Conservation (phyloP, 1,140 invertebrate genomes). For the Drosophila lowei region DNA sequence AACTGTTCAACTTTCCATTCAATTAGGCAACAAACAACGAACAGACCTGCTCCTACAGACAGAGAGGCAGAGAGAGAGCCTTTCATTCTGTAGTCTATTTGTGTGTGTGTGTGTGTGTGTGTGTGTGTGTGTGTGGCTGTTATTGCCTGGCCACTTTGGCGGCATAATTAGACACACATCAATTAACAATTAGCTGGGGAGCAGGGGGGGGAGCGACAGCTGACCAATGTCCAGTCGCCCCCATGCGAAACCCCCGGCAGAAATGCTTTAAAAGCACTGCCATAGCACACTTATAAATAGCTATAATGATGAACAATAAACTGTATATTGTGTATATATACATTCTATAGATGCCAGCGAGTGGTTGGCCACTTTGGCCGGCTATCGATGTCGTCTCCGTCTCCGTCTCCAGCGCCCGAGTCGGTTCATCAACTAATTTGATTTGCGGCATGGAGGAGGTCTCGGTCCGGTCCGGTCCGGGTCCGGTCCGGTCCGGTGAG, state of each 20-base stretch:
- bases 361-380: conserved; percentile 68
- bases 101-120: conserved; percentile 2
- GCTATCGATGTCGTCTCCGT: conserved; percentile 70
- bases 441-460: conserved; percentile 49
- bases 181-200: conserved; percentile 74
- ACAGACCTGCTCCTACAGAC: neutral
- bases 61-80: neutral
- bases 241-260: neutral
- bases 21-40: conserved; percentile 22
- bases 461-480: neutral
- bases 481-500: conserved; percentile 14
- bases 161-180: conserved; percentile 77
- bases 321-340: neutral
- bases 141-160: conserved; percentile 78
- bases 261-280: conserved; percentile 32
- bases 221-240: conserved; percentile 49
- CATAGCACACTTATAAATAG: conserved; percentile 67
- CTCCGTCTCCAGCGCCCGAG: no score
- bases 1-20: conserved; percentile 27
- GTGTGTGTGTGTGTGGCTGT: conserved; percentile 36
- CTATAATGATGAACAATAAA: conserved; percentile 39
- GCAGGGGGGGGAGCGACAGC: conserved; percentile 41
- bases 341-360: conserved; percentile 5
- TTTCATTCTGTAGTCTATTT: conserved; percentile 1
- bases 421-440: conserved; percentile 71